Percentiles rank a stretch among this genome's conserved stretches.
Conservation (phyloP, 2,888 invertebrate species). For the Phyto melanocephala region DNA sequence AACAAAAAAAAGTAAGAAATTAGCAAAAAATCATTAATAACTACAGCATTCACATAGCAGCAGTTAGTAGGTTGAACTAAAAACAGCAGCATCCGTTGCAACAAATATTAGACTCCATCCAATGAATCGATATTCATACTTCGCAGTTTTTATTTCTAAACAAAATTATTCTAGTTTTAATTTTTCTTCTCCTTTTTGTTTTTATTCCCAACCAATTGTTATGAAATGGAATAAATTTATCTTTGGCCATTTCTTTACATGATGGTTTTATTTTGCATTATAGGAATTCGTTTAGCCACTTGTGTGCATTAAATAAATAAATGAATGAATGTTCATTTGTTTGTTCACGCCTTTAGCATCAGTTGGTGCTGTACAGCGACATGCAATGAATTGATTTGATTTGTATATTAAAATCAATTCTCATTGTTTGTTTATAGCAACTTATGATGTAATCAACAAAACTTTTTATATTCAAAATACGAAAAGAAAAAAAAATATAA, state of each 20-base stretch:
- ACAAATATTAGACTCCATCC: not conserved
- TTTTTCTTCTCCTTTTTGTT: not conserved
- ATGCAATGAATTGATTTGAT: conserved; percentile 55
- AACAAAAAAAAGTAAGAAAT: not conserved
- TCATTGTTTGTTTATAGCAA: conserved; percentile 23
- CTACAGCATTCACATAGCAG: not conserved
- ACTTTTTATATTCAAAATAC: conserved; percentile 8
- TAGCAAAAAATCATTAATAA: conserved; percentile 14
- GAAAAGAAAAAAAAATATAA: conserved; percentile 31
- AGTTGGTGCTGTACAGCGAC: conserved; percentile 47
- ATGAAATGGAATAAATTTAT: not conserved
- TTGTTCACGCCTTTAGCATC: conserved; percentile 43
- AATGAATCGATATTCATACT: conserved; percentile 6
- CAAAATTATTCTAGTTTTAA: too few species aligned
- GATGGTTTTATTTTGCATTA: not conserved
- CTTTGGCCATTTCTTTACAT: conserved; percentile 5
- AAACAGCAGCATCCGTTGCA: conserved; percentile 23
- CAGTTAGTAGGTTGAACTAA: conserved; percentile 16
- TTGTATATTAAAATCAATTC: conserved; percentile 66
- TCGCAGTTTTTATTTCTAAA: not conserved
- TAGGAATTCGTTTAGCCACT: conserved; percentile 43
- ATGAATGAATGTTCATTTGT: not conserved
- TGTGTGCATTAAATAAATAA: conserved; percentile 37
- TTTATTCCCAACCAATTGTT: conserved; percentile 6
- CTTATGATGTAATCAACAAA: conserved; percentile 9